Base-by-base conservation (phyloP, 2,113 vertebrate species). In the Gyps fulvus region DNA sequence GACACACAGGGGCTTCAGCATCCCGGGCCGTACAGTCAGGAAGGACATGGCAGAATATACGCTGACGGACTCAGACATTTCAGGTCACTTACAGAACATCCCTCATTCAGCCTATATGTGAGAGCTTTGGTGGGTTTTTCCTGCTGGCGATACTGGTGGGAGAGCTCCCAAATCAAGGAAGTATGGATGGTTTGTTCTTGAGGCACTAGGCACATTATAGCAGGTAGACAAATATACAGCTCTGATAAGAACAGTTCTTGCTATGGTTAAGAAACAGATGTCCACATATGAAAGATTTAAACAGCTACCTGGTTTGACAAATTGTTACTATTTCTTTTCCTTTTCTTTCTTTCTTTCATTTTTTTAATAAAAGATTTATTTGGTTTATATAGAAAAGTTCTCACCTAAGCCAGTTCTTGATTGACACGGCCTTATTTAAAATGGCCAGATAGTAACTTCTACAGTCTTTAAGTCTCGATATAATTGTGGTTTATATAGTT, bases 21-120 rank as follows among this genome's bases (percentile, higher is more conserved):
- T 66, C 11, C 23, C 0, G 0, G 12, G 19, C 25, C 26, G 61
- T 18, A 23, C 5, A 83, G 13, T 11, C 18, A 43, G 29, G 27
- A 83, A 80, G 42, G 15, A 50, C 20, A 21, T 10, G 38, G 34
- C 14, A 66, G 16, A 87, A 31, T 8, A 34, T 9, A 18, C 10
- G 16, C 22, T 72, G 62, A 42, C 2, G 12, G 36, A 67, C 45
- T 61, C 19, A 57, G 52, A n/a, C 9, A 21, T 57, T 57, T 38
- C 16, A 34, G 18, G 12, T 50, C 32, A 58, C 11, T 21, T 26
- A 34, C 5, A 62, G 29, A 66, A 66, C 0, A 0, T 29, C 13
- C 19, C 16, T 67, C 26, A 34, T 58, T 58, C 34, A 86, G n/a
- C 10, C 20, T 50, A 0, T 13, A 4, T 32, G 9, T n/a, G 43